A percentile compares a stretch with the other conserved stretches of the same genome.
These are phyloP conservation scores for Galeruca laticollis DNA, from an alignment of 2,888 invertebrate genomes.

Conservation along the genomic window DNA sequence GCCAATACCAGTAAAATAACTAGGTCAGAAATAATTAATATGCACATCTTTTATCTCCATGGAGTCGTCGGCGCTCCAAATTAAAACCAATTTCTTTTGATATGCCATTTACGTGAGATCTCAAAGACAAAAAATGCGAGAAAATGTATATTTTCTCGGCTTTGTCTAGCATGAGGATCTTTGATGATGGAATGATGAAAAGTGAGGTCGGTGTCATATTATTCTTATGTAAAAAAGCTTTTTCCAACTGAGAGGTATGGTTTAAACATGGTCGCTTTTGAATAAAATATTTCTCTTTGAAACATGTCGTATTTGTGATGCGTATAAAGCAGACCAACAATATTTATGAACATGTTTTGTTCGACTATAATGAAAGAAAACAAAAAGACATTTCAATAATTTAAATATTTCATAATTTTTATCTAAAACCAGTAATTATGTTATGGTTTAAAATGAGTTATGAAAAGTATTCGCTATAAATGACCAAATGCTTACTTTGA, in stretches of 20 bases:
- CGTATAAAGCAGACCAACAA: background rate
- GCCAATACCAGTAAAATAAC: background rate
- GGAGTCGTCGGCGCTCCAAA: slow-evolving; percentile 12
- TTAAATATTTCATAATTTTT: too few relatives aligned
- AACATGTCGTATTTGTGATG: background rate
- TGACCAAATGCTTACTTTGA: too few relatives aligned
- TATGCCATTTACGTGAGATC: slow-evolving; percentile 23
- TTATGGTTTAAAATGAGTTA: too few relatives aligned
- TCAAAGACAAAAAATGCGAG: slow-evolving; percentile 26
- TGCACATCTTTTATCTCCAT: slow-evolving; percentile 12
- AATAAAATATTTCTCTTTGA: slow-evolving; percentile 1
- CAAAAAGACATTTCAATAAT: too few relatives aligned
- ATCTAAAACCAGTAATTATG: too few relatives aligned
- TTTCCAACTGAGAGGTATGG: background rate
- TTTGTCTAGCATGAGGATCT: slow-evolving; percentile 26
- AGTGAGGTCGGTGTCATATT: slow-evolving; percentile 21
- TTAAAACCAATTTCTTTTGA: slow-evolving; percentile 35
- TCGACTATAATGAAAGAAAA: background rate
- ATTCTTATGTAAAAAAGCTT: slow-evolving; percentile 12
- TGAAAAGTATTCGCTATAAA: too few relatives aligned
- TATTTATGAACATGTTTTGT: background rate
- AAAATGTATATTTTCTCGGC: slow-evolving; percentile 8
- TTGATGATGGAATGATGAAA: slow-evolving; percentile 30
- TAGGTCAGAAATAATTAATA: slow-evolving; percentile 13
- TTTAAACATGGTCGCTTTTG: slow-evolving; percentile 13